Conservation (phyloP, 2,113 vertebrate genomes). For the Pelmatolapia mariae region DNA sequence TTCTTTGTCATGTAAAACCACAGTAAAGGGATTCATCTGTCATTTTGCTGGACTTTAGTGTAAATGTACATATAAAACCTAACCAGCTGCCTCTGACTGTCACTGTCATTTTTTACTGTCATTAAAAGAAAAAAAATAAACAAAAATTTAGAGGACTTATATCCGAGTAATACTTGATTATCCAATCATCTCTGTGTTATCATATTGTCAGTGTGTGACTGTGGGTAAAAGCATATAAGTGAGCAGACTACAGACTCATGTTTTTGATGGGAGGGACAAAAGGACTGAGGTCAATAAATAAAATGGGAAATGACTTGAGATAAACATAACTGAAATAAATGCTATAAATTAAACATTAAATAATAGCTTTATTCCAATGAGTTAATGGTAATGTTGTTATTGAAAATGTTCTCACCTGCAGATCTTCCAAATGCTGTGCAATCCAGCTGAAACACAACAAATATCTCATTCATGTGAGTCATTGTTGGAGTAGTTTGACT, state of each 20-base stretch:
- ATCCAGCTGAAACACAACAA: background rate
- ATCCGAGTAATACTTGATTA: background rate
- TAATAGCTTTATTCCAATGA: background rate
- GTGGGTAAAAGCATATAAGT: background rate
- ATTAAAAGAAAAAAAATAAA: background rate
- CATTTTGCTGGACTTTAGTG: background rate
- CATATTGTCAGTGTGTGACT: background rate
- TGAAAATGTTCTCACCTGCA: background rate
- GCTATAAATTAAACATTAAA: background rate
- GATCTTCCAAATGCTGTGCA: background rate
- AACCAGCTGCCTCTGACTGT: fast-evolving
- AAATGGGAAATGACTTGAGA: background rate
- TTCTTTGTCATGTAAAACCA: background rate
- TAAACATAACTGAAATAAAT: background rate
- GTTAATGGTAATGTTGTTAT: background rate
- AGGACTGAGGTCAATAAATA: background rate
- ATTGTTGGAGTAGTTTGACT: background rate
- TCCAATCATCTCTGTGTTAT: background rate
- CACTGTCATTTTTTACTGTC: background rate
- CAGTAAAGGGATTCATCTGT: background rate
- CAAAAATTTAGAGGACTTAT: background rate
- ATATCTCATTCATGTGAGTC: background rate
- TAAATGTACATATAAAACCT: background rate
- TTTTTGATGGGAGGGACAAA: background rate
- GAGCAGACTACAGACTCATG: background rate